These are phyloP conservation scores for Oreochromis niloticus DNA, from an alignment of 2,113 vertebrate species.

Conservation along the genomic window DNA sequence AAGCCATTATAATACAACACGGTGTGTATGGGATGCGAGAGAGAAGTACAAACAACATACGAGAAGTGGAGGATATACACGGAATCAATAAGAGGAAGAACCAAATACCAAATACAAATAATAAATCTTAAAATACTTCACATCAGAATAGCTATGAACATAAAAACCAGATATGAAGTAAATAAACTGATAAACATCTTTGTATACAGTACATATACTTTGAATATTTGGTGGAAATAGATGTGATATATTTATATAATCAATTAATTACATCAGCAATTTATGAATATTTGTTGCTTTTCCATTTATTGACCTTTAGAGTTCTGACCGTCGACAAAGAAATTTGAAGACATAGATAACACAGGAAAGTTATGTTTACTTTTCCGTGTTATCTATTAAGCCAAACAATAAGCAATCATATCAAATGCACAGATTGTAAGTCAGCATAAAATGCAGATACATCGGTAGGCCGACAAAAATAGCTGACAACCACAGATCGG, in stretches of 20 bases:
- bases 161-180: not conserved
- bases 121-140: not conserved
- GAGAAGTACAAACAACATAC: not conserved
- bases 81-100: not conserved
- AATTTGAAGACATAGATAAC: not conserved
- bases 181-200: not conserved
- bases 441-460: not conserved
- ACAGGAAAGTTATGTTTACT: rapidly evolving
- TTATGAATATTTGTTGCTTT: not conserved
- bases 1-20: not conserved
- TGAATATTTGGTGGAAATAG: not conserved
- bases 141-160: not conserved
- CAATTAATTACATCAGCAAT: not conserved
- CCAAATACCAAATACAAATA: not conserved
- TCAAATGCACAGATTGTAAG: not conserved
- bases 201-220: not conserved
- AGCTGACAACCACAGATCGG: not conserved
- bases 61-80: not conserved
- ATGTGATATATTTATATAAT: not conserved
- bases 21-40: not conserved
- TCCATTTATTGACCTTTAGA: not conserved
- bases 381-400: not conserved
- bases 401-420: not conserved
- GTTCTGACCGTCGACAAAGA: not conserved
- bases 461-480: not conserved